phyloP scores from a whole-genome alignment of 2,888 invertebrate genomes.

The Eristalinus aeneus region DNA sequence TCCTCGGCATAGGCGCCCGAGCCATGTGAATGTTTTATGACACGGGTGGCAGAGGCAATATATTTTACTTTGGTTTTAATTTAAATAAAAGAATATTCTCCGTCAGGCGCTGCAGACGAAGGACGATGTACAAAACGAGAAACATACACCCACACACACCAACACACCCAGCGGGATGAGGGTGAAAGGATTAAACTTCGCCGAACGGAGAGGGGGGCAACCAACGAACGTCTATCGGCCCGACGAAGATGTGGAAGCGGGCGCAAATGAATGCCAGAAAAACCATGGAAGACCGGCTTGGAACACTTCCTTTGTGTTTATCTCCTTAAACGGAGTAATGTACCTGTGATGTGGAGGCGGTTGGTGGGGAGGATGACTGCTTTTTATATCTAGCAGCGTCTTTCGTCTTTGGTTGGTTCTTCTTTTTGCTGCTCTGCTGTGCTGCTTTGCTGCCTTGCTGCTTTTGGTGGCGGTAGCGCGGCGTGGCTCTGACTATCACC shows the following conservation, averaged over 20 bases:
- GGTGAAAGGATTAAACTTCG: background rate
- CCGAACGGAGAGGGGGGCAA: background rate
- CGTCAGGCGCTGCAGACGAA: slow-evolving; percentile 37
- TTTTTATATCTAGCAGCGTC: slow-evolving; percentile 55
- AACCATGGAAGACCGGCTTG: slow-evolving; percentile 26
- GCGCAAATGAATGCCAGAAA: slow-evolving; percentile 34
- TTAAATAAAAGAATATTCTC: slow-evolving; percentile 62
- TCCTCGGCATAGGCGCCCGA: background rate
- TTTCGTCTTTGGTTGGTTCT: slow-evolving; percentile 51
- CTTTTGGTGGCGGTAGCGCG: background rate
- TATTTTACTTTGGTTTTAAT: slow-evolving; percentile 70
- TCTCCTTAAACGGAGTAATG: slow-evolving; percentile 65
- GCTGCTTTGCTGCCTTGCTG: background rate
- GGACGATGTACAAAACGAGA: background rate
- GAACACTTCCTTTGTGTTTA: slow-evolving; percentile 56
- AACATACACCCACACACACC: background rate
- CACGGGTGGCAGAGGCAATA: slow-evolving; percentile 53
- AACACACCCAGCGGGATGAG: background rate
- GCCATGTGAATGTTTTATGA: slow-evolving; percentile 58
- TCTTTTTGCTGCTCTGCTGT: slow-evolving; percentile 13
- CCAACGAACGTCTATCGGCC: slow-evolving; percentile 9
- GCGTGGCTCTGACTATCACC: slow-evolving; percentile 30
- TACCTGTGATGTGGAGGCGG: slow-evolving; percentile 38
- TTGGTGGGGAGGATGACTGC: background rate
- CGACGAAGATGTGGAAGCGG: slow-evolving; percentile 9